phyloP scores from a whole-genome alignment of 2,888 invertebrate genomes.

The Eupithecia exiguata region DNA sequence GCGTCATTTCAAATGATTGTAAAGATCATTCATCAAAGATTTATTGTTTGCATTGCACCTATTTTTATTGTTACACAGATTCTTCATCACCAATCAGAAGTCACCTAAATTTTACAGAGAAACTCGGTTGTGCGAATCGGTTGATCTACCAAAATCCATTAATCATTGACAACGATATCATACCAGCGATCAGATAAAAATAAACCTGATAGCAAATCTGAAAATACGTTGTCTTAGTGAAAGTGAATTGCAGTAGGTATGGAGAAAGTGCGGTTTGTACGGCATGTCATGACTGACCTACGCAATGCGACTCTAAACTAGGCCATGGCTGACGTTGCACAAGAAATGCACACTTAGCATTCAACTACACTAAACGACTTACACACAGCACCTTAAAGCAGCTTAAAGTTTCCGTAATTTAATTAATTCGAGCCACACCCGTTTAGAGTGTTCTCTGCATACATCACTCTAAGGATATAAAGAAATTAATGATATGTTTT shows the following conservation, averaged over 20 bases:
- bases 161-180: constrained; percentile 1
- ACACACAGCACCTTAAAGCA: constrained; percentile 43
- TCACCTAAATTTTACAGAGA: neutral
- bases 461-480: constrained; percentile 48
- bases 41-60: no score
- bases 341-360: constrained; percentile 59
- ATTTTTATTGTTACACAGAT: no score
- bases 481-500: constrained; percentile 50
- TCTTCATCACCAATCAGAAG: neutral
- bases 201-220: constrained; percentile 43
- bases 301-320: constrained; percentile 71
- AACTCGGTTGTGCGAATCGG: neutral
- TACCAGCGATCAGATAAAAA: constrained; percentile 24
- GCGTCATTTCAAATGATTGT: constrained; percentile 51
- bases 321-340: constrained; percentile 67
- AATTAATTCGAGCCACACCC: constrained; percentile 50
- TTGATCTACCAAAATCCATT: neutral
- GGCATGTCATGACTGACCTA: constrained; percentile 71
- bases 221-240: constrained; percentile 60
- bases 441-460: constrained; percentile 45
- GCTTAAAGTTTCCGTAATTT: constrained; percentile 48
- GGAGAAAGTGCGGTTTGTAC: constrained; percentile 69
- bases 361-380: constrained; percentile 48
- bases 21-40: no score
- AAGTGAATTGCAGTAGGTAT: constrained; percentile 70